phyloP scores from a whole-genome alignment of 2,888 invertebrate species.

The Aelia acuminata region DNA sequence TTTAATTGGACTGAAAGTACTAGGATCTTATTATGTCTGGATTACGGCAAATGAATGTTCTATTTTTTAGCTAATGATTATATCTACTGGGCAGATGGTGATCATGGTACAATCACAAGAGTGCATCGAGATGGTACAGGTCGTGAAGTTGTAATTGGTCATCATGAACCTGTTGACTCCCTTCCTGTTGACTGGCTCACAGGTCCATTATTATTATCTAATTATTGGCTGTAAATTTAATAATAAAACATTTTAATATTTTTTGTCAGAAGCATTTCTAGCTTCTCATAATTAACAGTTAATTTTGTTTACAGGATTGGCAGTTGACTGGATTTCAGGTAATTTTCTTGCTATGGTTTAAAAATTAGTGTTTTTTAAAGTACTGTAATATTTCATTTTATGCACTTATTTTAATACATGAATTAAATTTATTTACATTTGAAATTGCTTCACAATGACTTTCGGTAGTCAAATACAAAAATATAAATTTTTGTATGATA shows the following conservation, averaged over 20 bases:
- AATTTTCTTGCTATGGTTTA: slow-evolving; percentile 52
- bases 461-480: too few relatives aligned
- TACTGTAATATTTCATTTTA: neutral
- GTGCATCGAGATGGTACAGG: slow-evolving; percentile 84
- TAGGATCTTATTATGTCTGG: neutral
- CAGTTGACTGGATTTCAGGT: slow-evolving; percentile 80
- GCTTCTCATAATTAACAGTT: neutral
- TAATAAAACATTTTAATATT: neutral
- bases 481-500: too few relatives aligned
- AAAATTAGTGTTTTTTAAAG: neutral
- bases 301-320: slow-evolving; percentile 71
- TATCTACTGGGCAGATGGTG: slow-evolving; percentile 87
- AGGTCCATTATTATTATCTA: slow-evolving; percentile 69
- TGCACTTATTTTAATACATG: too few relatives aligned
- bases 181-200: slow-evolving; percentile 78
- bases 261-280: neutral
- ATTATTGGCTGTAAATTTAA: neutral
- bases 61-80: slow-evolving; percentile 72
- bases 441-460: too few relatives aligned
- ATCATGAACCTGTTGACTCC: slow-evolving; percentile 71
- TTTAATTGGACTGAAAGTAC: neutral
- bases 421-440: too few relatives aligned
- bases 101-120: slow-evolving; percentile 81
- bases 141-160: slow-evolving; percentile 76
- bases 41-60: neutral